Conservation (phyloP, 2,113 vertebrate genomes). For the Mirza zaza region DNA sequence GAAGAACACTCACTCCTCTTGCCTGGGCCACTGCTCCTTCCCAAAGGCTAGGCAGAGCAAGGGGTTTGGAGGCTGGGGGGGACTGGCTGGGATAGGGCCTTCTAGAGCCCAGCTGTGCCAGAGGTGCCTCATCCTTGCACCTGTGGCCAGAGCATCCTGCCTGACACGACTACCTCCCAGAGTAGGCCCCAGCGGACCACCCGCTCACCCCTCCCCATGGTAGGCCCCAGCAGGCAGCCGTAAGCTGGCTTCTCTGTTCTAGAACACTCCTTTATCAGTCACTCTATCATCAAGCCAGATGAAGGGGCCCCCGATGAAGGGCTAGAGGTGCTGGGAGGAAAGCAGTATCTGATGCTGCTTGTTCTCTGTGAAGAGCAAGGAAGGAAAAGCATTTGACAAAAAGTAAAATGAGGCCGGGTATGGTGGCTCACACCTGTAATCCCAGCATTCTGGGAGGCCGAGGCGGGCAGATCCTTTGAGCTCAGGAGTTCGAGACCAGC, state of each 20-base stretch:
- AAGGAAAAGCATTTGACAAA: background rate
- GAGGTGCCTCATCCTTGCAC: background rate
- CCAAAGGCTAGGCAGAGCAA: background rate
- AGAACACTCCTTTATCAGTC: fast-evolving
- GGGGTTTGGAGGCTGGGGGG: background rate
- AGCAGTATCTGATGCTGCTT: fast-evolving
- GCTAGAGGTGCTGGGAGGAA: fast-evolving
- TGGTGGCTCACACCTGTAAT: too few relatives aligned
- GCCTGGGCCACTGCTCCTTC: background rate
- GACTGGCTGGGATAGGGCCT: fast-evolving
- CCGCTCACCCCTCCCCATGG: fast-evolving
- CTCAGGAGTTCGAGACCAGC: too few relatives aligned
- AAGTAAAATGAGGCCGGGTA: background rate
- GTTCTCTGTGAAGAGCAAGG: background rate
- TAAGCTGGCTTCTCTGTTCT: background rate
- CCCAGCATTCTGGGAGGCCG: too few relatives aligned
- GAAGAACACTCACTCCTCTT: background rate
- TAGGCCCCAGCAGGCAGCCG: fast-evolving
- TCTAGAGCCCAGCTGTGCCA: background rate
- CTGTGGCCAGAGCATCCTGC: background rate
- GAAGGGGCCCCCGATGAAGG: fast-evolving
- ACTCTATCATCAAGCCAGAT: fast-evolving
- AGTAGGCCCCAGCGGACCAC: background rate
- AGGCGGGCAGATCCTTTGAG: too few relatives aligned
- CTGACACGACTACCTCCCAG: background rate